Conservation (phyloP, 2,797 vertebrate genomes). For the Rousettus madagascariensis region DNA sequence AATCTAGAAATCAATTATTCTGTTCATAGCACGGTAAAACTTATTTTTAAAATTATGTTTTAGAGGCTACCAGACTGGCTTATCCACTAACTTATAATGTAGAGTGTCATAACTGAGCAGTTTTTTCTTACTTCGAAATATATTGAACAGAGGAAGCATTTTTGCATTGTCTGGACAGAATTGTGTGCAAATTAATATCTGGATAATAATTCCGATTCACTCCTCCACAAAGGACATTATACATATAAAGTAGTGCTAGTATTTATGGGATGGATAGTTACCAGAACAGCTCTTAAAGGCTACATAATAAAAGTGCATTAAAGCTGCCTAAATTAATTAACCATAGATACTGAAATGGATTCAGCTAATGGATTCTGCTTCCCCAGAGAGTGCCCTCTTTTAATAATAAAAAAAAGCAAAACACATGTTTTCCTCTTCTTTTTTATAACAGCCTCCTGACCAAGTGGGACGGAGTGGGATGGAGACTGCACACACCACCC, state of each 20-base stretch:
- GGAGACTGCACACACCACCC: background rate
- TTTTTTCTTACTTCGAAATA: background rate
- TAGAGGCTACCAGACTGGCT: constrained; percentile 30
- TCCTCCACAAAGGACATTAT: constrained; percentile 36
- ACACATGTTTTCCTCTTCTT: background rate
- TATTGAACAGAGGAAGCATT: background rate
- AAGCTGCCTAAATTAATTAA: constrained; percentile 71
- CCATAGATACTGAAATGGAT: constrained; percentile 53
- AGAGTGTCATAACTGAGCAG: background rate
- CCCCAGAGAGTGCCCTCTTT: constrained; percentile 33
- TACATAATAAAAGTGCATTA: constrained; percentile 70
- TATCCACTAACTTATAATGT: background rate
- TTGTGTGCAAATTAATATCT: constrained; percentile 41
- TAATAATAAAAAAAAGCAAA: constrained; percentile 8
- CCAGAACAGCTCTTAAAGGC: constrained; percentile 75
- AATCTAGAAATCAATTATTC: constrained; percentile 52
- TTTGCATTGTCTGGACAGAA: constrained; percentile 1
- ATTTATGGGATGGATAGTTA: constrained; percentile 68
- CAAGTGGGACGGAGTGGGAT: background rate
- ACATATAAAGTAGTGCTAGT: constrained; percentile 42
- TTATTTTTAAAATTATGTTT: constrained; percentile 51
- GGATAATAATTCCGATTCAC: constrained; percentile 47
- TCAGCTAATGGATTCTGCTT: constrained; percentile 67
- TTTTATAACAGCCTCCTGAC: background rate
- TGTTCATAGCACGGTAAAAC: background rate